Evolutionary conservation across 2,888 invertebrate species (phyloP), one percentile per base, ranked within the genome.

Genomic region (Nemurella pictetii): DNA sequence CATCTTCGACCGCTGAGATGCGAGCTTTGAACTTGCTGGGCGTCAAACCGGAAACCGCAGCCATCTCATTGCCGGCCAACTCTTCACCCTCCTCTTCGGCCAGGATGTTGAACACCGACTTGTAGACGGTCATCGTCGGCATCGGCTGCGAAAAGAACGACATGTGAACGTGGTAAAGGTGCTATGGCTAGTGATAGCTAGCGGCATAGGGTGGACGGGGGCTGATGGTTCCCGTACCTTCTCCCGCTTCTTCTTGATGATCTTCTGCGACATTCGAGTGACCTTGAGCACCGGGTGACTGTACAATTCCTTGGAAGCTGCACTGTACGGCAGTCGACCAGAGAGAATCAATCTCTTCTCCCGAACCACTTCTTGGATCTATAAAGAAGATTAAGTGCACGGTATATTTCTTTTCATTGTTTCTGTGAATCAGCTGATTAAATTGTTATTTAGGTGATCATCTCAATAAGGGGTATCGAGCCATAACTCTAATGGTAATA

Each of bases 321-420:
- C 93, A 87, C 93, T 92, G 72, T 94, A 89, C 0, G 94, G 94
- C 80, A 95, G 94, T 88, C 93, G 93, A 35, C 94, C 94, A 80
- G 93, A 92, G 30, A 95, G 91, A 85, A 95, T 94, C 87, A 95
- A 90, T 87, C 93, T 92, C 89, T 95, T 95, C 86, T 94, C 92
- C 85, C 95, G 91, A 89, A 94, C 94, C 91, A 94, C 92, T 90
- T 95, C 95, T 88, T 93, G 92, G 88, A 91, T 91, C 94, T 94
- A 89, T 83, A 86, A 88, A 87, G 83, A 85, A n/a, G n/a, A n/a
- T n/a, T n/a, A n/a, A n/a, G n/a, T n/a, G n/a, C n/a, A n/a, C n/a
- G n/a, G n/a, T n/a, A n/a, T n/a, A n/a, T n/a, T n/a, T n/a, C n/a
- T n/a, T n/a, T n/a, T n/a, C n/a, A n/a, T n/a, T n/a, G n/a, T n/a